These are phyloP conservation scores for Hedychridium roseum DNA, from an alignment of 2,888 invertebrate genomes.

Conservation along the genomic window DNA sequence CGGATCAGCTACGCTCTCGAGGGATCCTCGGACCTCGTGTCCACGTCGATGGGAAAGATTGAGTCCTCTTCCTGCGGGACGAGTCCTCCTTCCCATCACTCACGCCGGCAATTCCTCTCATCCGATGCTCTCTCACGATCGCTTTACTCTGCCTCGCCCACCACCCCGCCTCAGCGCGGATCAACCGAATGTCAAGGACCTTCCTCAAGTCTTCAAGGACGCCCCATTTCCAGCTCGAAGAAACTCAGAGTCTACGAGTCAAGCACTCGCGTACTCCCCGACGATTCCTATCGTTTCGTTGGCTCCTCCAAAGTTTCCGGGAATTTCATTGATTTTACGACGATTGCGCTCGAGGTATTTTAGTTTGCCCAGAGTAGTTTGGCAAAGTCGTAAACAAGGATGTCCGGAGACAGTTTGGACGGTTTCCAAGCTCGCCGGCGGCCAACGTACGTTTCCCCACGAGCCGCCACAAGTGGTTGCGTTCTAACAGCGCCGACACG, in stretches of 20 bases:
- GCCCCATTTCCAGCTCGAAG: slow-evolving; percentile 7
- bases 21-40: slow-evolving; percentile 12
- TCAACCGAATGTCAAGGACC: slow-evolving; percentile 18
- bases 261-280: too few relatives aligned
- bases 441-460: background rate
- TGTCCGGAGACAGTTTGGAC: too few relatives aligned
- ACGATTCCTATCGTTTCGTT: too few relatives aligned
- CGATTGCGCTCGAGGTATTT: too few relatives aligned
- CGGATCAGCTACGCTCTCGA: slow-evolving; percentile 4
- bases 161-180: background rate
- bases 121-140: too few relatives aligned
- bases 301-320: too few relatives aligned
- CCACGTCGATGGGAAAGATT: slow-evolving; percentile 7
- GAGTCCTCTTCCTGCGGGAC: slow-evolving; percentile 14
- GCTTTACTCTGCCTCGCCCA: too few relatives aligned
- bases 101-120: too few relatives aligned
- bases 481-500: slow-evolving; percentile 30
- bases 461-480: slow-evolving; percentile 60
- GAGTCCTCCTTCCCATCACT: slow-evolving; percentile 28
- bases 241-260: too few relatives aligned
- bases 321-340: too few relatives aligned
- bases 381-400: too few relatives aligned
- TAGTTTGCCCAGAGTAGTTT: too few relatives aligned
- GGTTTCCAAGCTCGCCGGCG: slow-evolving; percentile 14
- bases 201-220: slow-evolving; percentile 6